These are phyloP conservation scores for western clawed frog (Xenopus tropicalis) DNA, from an alignment of 2,113 vertebrate genomes.

Conservation along the genomic window DNA sequence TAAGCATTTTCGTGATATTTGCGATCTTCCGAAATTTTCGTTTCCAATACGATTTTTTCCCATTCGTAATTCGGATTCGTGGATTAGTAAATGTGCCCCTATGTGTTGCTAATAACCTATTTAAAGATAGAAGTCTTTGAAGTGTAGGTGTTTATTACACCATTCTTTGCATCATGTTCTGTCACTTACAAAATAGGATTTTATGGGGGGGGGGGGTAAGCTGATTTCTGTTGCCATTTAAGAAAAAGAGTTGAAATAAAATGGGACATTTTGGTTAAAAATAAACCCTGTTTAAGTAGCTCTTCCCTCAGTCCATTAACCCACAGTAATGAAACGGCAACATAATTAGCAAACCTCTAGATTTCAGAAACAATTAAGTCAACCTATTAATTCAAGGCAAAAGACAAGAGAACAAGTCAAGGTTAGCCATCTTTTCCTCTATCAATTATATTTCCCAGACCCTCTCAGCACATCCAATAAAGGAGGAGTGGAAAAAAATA, in stretches of 20 bases:
- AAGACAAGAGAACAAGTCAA: not conserved
- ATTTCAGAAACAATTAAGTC: not conserved
- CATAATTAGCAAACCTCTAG: not conserved
- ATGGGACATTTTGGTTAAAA: not conserved
- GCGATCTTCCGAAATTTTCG: no score
- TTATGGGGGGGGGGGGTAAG: no score
- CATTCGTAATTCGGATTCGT: no score
- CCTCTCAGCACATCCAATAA: not conserved
- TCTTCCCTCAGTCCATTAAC: not conserved
- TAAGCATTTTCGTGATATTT: no score
- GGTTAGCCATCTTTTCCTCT: constrained; percentile 11
- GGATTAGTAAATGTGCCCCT: no score
- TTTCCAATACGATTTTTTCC: no score
- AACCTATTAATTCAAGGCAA: not conserved
- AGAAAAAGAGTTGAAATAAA: not conserved
- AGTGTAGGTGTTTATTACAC: no score
- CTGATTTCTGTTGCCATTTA: no score
- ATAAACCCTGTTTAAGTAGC: not conserved
- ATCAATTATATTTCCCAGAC: constrained; percentile 24
- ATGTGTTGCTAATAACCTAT: no score
- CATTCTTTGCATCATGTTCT: no score
- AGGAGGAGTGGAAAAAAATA: constrained; percentile 1
- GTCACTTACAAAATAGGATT: no score
- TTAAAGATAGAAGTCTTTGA: no score
- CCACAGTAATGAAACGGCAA: not conserved